Evolutionary conservation across 2,797 vertebrate species (phyloP), one percentile per base, ranked within the genome.

Genomic region (Knipowitschia caucasica): DNA sequence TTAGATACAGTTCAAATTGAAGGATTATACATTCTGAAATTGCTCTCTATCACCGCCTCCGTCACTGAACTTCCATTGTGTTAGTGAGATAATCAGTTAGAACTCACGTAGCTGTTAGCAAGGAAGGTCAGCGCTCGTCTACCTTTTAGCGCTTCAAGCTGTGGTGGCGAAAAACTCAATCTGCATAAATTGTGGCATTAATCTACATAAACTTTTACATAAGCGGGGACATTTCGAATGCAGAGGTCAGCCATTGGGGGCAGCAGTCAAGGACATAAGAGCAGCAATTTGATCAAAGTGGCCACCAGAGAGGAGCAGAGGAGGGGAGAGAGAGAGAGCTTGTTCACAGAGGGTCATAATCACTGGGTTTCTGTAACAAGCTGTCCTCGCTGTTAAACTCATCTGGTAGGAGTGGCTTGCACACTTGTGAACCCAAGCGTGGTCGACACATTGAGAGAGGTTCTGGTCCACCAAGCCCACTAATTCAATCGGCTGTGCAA

Each of bases 151-250:
- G 81, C 75, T 83, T 80, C 69, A 65, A 75, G 73, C 65, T 72
- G 59, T 69, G 82, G 74, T 74, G 77, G 78, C 77, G 23, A 65
- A 84, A 82, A 84, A 80, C 67, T 72, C 69, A 73, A 85, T 85
- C 78, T 84, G 80, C 84, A 86, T 85, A 86, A 87, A 84, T 81
- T 75, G 83, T 80, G 59, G 71, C 64, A 72, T 82, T 83, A 78
- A 85, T 89, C 84, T 85, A 77, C 83, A 86, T 87, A 81, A 75
- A 85, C 73, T 73, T 85, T 82, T 82, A 81, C 76, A 76, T 81
- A 83, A 83, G 77, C 58, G 50, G 45, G 68, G 52, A 69, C 42
- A 82, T 85, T 84, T 77, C 64, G 66, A 76, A 84, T 76, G 75
- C 67, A 58, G 64, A 67, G 82, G 81, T 83, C 77, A 83, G 64